These are phyloP conservation scores for Meloidogyne hapla DNA, from an alignment of 1,140 invertebrate species.

Conservation along the genomic window DNA sequence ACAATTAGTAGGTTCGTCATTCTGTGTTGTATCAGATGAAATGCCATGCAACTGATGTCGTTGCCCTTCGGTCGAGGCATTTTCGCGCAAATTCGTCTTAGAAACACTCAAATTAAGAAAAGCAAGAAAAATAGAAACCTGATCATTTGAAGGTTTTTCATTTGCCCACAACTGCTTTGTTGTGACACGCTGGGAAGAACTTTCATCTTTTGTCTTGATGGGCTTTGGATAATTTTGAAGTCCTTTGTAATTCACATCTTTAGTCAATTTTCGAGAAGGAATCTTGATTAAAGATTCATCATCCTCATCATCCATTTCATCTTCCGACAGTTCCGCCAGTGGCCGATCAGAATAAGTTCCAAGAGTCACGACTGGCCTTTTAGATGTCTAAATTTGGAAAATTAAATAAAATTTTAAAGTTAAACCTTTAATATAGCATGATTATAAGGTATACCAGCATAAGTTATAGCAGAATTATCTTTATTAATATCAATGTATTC, in stretches of 20 bases:
- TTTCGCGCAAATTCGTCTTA: neutral
- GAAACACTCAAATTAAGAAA: neutral
- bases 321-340: neutral
- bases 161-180: neutral
- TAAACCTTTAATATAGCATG: neutral
- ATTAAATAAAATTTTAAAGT: neutral
- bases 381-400: neutral
- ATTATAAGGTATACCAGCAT: too few species aligned
- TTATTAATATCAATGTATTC: neutral
- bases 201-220: neutral
- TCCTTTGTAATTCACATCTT: neutral
- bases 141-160: neutral
- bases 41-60: too few species aligned
- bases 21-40: neutral
- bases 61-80: neutral
- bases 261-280: neutral
- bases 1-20: neutral
- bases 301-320: neutral
- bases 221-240: neutral
- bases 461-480: too few species aligned
- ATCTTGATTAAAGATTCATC: neutral
- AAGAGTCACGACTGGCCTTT: neutral
- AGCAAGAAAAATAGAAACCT: neutral
- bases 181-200: neutral
- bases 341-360: neutral